Base-by-base conservation (phyloP, 2,888 invertebrate genomes). In the Autographa gamma region DNA sequence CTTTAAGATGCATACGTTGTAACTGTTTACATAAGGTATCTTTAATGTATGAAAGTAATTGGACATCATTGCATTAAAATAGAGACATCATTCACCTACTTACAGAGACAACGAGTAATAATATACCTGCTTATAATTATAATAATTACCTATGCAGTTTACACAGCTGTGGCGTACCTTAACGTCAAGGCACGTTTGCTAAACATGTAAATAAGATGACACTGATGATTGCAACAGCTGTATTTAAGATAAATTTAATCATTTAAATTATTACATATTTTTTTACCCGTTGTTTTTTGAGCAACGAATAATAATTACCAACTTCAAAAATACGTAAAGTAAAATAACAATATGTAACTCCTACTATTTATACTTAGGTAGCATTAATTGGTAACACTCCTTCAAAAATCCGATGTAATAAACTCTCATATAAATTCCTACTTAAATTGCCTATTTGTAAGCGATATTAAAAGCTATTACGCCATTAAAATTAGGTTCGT, bases 61-160 rank as follows among this genome's bases (percentile, higher is more conserved):
- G 18, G 18, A 54, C n/a, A 54, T n/a, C 18, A 18, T 60, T 60
- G 34, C 18, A 34, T 38, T 9, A 11, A 9, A 38, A 60, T 60
- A 60, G 34, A n/a, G 8, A n/a, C 48, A 16, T 31, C 61, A 64
- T 71, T 79, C 76, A 75, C 80, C 80, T 79, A 76, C 80, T 71
- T 71, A 61, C 68, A 70, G 67, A 59, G 65, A 7, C 34, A 34
- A 34, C 9, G 34, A 34, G 6, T 34, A 8, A 34, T 34, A 34
- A 34, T 8, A 34, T 34, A 34, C 34, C 34, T 34, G 9, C 34
- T 34, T 2, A 34, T 34, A 34, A 34, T 34, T 34, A 34, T 71
- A 71, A 25, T 25, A 25, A 25, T 63, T 32, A 63, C 52, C 19
- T 4, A n/a, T 3, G 48, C 48, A 2, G 48, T 48, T 16, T 48